phyloP scores from a whole-genome alignment of 1,140 invertebrate genomes.

The Aplysia californica region DNA sequence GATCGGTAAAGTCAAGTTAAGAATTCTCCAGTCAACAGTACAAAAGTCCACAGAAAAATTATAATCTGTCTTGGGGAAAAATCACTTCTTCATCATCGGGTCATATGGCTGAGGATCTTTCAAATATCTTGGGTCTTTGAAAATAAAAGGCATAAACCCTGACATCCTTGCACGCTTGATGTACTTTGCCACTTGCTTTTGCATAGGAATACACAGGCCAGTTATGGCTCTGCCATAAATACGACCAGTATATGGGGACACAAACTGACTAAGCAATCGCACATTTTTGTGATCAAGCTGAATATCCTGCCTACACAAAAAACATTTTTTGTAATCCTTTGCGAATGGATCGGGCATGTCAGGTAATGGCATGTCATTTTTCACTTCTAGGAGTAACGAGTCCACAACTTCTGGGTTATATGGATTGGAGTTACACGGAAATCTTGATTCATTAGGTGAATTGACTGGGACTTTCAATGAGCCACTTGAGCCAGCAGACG shows the following conservation, averaged over 20 bases:
- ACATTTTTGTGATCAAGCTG: slow-evolving; percentile 90
- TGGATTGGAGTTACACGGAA: too few relatives aligned
- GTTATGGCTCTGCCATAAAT: slow-evolving; percentile 94
- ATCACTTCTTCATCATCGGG: slow-evolving; percentile 21
- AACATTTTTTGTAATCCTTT: slow-evolving; percentile 79
- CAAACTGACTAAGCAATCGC: slow-evolving; percentile 91
- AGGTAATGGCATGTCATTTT: slow-evolving; percentile 29
- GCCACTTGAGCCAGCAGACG: too few relatives aligned
- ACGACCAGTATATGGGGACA: slow-evolving; percentile 91
- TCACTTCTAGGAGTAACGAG: slow-evolving; percentile 17
- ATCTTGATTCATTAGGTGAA: too few relatives aligned
- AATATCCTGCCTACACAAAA: slow-evolving; percentile 89
- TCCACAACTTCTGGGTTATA: slow-evolving; percentile 30
- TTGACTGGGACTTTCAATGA: too few relatives aligned
- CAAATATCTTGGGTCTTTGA: slow-evolving; percentile 41
- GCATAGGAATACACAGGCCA: slow-evolving; percentile 67
- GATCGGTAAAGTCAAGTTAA: too few relatives aligned
- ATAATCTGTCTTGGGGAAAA: too few relatives aligned
- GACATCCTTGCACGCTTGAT: slow-evolving; percentile 52
- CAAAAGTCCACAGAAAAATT: too few relatives aligned
- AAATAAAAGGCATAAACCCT: slow-evolving; percentile 44
- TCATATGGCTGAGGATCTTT: slow-evolving; percentile 45
- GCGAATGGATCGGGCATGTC: slow-evolving; percentile 79
- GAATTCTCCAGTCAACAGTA: too few relatives aligned
- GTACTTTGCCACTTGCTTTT: slow-evolving; percentile 39